Conservation (phyloP, 2,888 invertebrate genomes). For the Hirtodrosophila duncani region DNA sequence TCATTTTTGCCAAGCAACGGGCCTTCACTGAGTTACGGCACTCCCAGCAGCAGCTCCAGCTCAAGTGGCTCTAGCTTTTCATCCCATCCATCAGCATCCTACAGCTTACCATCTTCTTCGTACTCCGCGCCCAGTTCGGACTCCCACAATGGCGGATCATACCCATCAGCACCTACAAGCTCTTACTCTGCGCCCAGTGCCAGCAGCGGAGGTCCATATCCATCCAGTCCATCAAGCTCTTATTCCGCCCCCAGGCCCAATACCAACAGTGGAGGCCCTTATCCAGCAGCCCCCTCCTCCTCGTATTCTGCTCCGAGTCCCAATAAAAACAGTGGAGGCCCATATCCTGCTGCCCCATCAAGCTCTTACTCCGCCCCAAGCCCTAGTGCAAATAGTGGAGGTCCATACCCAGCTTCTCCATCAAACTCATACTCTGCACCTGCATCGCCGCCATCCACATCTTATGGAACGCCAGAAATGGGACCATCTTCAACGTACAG, state of each 20-base stretch:
- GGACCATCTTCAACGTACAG: slow-evolving; percentile 77
- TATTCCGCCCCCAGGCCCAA: slow-evolving; percentile 67
- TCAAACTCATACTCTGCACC: too few relatives aligned
- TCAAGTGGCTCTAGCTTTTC: slow-evolving; percentile 15
- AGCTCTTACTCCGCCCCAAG: slow-evolving; percentile 51
- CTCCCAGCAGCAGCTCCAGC: slow-evolving; percentile 63
- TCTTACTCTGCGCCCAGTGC: slow-evolving; percentile 74
- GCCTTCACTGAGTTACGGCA: slow-evolving; percentile 79
- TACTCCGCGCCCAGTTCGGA: slow-evolving; percentile 65
- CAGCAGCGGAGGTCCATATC: slow-evolving; percentile 76
- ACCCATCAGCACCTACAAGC: slow-evolving; percentile 54
- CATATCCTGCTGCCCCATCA: slow-evolving; percentile 45
- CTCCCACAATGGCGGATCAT: slow-evolving; percentile 24
- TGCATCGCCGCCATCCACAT: slow-evolving; percentile 78
- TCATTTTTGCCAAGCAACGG: slow-evolving; percentile 41
- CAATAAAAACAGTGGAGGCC: slow-evolving; percentile 4
- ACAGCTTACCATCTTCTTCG: slow-evolving; percentile 33
- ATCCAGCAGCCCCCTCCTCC: slow-evolving; percentile 31
- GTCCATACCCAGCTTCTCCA: too few relatives aligned
- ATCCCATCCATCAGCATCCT: slow-evolving; percentile 6
- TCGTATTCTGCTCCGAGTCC: too few relatives aligned
- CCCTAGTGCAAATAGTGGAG: too few relatives aligned
- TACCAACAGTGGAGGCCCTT: slow-evolving; percentile 30
- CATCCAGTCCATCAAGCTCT: slow-evolving; percentile 77
- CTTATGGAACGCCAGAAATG: slow-evolving; percentile 13